Evolutionary conservation across 1,140 invertebrate genomes (phyloP).

Genomic region (Aphelenchoides fujianensis): DNA sequence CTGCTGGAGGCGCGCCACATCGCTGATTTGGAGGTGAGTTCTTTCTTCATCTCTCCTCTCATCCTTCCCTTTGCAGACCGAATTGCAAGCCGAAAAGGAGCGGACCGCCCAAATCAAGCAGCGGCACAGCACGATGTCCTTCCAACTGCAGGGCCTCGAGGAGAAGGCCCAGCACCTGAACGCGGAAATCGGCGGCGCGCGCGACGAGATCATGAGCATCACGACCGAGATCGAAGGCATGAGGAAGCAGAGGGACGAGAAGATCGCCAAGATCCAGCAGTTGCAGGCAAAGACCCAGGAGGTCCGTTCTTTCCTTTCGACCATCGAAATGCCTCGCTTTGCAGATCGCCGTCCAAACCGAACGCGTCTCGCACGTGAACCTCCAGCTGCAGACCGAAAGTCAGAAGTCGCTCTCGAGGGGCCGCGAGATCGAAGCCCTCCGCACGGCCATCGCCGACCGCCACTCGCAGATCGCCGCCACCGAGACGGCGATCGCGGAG

Average conservation of each 20-base stretch:
- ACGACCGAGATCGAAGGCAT: constrained; percentile 94
- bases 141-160: constrained; percentile 76
- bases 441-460: constrained; percentile 25
- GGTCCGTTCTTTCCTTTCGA: constrained; percentile 29
- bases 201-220: constrained; percentile 81
- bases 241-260: constrained; percentile 77
- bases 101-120: constrained; percentile 82
- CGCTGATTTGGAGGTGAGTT: constrained; percentile 47
- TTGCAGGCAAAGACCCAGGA: constrained; percentile 70
- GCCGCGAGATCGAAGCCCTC: constrained; percentile 45
- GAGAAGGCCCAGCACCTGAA: constrained; percentile 81
- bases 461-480: constrained; percentile 28
- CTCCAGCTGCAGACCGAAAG: constrained; percentile 46
- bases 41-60: constrained; percentile 17
- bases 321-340: constrained; percentile 21
- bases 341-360: constrained; percentile 46
- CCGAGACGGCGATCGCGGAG: constrained; percentile 29
- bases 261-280: constrained; percentile 81
- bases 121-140: constrained; percentile 78
- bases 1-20: constrained; percentile 78
- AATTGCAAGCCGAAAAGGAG: constrained; percentile 81
- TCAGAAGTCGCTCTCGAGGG: constrained; percentile 35
- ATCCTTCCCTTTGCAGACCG: constrained; percentile 66
- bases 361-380: constrained; percentile 48
- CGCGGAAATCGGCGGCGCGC: constrained; percentile 80